Conservation (phyloP, 2,797 vertebrate species). For the Periophthalmus magnuspinnatus region DNA sequence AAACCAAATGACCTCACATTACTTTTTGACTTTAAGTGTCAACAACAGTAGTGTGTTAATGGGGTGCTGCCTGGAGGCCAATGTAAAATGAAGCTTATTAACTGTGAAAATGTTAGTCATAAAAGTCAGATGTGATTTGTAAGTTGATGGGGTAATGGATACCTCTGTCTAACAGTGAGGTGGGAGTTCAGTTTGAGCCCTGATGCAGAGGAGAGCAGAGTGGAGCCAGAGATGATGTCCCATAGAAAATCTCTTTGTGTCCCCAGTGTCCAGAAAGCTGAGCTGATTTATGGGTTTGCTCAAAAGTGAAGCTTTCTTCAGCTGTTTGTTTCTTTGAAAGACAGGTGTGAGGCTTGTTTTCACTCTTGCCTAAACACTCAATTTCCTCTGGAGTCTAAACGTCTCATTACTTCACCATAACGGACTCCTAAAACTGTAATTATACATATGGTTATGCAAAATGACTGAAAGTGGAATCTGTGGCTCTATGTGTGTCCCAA, state of each 20-base stretch:
- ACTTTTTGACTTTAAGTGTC: background rate
- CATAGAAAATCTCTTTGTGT: constrained; percentile 61
- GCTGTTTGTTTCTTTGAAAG: constrained; percentile 33
- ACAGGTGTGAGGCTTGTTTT: constrained; percentile 25
- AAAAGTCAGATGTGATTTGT: constrained; percentile 54
- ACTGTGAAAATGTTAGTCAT: constrained; percentile 59
- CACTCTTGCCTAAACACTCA: background rate
- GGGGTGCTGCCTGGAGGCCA: constrained; percentile 18
- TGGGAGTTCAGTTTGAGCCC: constrained; percentile 33
- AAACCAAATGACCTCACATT: background rate
- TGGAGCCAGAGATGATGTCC: constrained; percentile 56
- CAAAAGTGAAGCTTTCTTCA: constrained; percentile 33
- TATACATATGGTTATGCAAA: constrained; percentile 21
- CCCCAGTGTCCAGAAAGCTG: background rate
- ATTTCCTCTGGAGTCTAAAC: constrained; percentile 10
- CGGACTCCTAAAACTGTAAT: constrained; percentile 10
- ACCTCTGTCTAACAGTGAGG: constrained; percentile 33
- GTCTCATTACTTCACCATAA: constrained; percentile 17
- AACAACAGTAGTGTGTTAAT: constrained; percentile 4
- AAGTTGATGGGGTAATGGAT: constrained; percentile 49
- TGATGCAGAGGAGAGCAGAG: constrained; percentile 55
- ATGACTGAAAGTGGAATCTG: constrained; percentile 1
- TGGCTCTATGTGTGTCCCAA: constrained; percentile 17
- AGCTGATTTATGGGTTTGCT: constrained; percentile 30
- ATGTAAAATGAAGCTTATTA: constrained; percentile 27